Percentiles rank a stretch among this genome's conserved stretches.
These are phyloP conservation scores for Gasterosteus nipponicus DNA, from an alignment of 2,113 vertebrate species.

Conservation along the genomic window DNA sequence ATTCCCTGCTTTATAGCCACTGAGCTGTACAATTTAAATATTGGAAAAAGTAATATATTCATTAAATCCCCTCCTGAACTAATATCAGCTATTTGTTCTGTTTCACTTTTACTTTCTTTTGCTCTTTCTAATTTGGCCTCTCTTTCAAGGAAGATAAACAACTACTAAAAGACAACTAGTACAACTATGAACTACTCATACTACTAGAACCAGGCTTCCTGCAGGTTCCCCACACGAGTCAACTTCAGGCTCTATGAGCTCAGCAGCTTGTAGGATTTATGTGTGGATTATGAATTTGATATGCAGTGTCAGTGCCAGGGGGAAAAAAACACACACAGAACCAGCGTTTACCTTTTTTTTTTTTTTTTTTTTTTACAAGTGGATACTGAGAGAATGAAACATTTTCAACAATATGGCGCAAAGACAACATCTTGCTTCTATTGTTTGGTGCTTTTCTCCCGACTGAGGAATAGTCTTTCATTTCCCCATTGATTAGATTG, in stretches of 20 bases:
- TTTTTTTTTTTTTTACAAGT: background rate
- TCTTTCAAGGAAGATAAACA: slow-evolving; percentile 41
- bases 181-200: slow-evolving; percentile 36
- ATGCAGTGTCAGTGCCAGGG: background rate
- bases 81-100: slow-evolving; percentile 12
- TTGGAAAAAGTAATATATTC: slow-evolving; percentile 20
- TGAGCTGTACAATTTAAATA: background rate
- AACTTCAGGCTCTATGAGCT: slow-evolving; percentile 39
- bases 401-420: slow-evolving; percentile 17
- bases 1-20: slow-evolving; percentile 1
- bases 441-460: slow-evolving; percentile 44
- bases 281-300: background rate
- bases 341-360: slow-evolving; percentile 4
- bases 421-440: slow-evolving; percentile 48
- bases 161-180: slow-evolving; percentile 45
- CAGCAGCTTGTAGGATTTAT: slow-evolving; percentile 19
- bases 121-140: slow-evolving; percentile 35
- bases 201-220: slow-evolving; percentile 34
- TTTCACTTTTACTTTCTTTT: background rate
- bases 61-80: slow-evolving; percentile 15
- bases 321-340: background rate
- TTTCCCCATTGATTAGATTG: slow-evolving; percentile 66
- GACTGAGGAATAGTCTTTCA: slow-evolving; percentile 56
- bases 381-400: slow-evolving; percentile 1
- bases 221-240: slow-evolving; percentile 43